Evolutionary conservation across 2,797 vertebrate genomes (phyloP).

Genomic region (Sebastolobus altivelis): DNA sequence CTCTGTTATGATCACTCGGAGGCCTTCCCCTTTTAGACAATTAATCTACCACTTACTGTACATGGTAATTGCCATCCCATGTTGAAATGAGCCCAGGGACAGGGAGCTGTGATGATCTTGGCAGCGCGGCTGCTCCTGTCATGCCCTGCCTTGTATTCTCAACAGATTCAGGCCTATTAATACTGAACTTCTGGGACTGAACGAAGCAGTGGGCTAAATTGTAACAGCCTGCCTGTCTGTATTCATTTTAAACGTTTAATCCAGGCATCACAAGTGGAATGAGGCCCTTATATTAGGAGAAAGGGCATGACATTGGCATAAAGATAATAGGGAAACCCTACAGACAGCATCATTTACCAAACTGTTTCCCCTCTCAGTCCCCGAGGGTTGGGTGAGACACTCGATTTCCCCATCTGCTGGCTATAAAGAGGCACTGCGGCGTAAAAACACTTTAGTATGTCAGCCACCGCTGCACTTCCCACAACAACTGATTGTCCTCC

Average conservation of each 20-base stretch:
- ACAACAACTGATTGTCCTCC: conserved; percentile 55
- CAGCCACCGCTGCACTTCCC: background rate
- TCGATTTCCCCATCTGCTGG: conserved; percentile 71
- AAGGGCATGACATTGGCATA: conserved; percentile 33
- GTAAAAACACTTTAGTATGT: background rate
- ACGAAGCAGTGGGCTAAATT: conserved; percentile 35
- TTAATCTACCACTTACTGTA: conserved; percentile 77
- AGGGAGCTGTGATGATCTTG: conserved; percentile 66
- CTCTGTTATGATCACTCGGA: conserved; percentile 48
- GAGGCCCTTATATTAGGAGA: conserved; percentile 27
- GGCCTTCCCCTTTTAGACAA: conserved; percentile 68
- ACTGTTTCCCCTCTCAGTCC: conserved; percentile 30
- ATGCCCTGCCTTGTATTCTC: conserved; percentile 70
- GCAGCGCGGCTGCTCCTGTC: conserved; percentile 43
- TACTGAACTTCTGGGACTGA: conserved; percentile 62
- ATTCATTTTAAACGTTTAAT: conserved; percentile 54
- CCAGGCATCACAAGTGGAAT: conserved; percentile 27
- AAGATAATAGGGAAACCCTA: conserved; percentile 51
- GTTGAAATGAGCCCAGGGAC: conserved; percentile 68
- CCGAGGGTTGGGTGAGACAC: conserved; percentile 7
- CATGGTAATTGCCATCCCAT: conserved; percentile 72
- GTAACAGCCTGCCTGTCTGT: conserved; percentile 35
- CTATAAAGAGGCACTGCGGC: conserved; percentile 20
- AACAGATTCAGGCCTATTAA: conserved; percentile 70
- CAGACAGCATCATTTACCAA: conserved; percentile 43